Conservation (phyloP, 2,797 vertebrate species). For the Brachyalestes nurse region DNA sequence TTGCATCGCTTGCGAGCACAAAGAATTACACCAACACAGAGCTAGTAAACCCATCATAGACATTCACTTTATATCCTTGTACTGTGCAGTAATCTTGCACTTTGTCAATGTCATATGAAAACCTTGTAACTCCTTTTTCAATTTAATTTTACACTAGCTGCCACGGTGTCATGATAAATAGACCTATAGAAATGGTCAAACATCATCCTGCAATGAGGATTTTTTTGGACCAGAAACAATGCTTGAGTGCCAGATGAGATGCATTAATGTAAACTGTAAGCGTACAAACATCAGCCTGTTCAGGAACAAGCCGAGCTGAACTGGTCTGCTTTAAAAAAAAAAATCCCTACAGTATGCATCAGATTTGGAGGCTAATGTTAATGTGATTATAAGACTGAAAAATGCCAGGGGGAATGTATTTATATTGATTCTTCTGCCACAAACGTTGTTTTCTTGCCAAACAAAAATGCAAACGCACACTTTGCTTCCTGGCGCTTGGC, state of each 20-base stretch:
- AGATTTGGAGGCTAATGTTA: slow-evolving; percentile 23
- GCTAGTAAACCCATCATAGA: background rate
- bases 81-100: background rate
- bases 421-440: slow-evolving; percentile 62
- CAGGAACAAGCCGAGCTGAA: background rate
- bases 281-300: background rate
- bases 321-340: background rate
- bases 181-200: too few species aligned
- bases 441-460: slow-evolving; percentile 54
- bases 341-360: background rate
- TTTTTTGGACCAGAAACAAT: background rate
- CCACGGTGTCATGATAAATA: too few species aligned
- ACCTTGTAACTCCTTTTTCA: too few species aligned
- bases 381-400: slow-evolving; percentile 28
- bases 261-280: background rate
- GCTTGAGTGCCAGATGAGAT: background rate
- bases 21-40: slow-evolving; percentile 5
- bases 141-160: too few species aligned
- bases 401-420: slow-evolving; percentile 36
- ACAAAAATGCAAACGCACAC: slow-evolving; percentile 35
- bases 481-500: slow-evolving; percentile 33
- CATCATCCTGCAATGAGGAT: background rate
- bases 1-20: background rate
- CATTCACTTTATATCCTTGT: background rate
- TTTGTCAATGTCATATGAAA: background rate